Conservation (phyloP, 2,888 invertebrate genomes). For the Microchrysa polita region DNA sequence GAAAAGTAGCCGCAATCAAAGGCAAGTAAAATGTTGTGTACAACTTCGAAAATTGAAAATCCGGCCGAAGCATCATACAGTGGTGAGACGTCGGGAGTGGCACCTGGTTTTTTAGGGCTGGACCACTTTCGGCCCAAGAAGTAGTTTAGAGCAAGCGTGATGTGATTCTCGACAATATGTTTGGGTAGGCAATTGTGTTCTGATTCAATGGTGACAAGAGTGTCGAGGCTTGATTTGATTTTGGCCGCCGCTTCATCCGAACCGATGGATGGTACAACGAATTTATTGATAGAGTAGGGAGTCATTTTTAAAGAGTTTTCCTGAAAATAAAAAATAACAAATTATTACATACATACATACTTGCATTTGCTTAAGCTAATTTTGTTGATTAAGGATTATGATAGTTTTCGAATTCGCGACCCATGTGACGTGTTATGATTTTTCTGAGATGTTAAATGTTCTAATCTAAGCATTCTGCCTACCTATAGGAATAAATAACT, state of each 20-base stretch:
- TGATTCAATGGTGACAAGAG: conserved; percentile 38
- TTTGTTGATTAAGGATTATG: no score
- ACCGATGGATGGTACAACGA: conserved; percentile 9
- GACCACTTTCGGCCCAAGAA: neutral
- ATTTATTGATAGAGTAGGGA: conserved; percentile 27
- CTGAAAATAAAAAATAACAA: conserved; percentile 7
- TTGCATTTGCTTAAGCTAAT: neutral
- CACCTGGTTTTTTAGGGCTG: conserved; percentile 14
- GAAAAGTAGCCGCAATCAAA: conserved; percentile 39
- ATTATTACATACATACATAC: neutral
- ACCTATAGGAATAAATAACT: no score
- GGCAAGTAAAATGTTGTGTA: conserved; percentile 29
- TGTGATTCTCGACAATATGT: conserved; percentile 25
- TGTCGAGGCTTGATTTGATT: conserved; percentile 11
- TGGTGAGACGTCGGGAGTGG: conserved; percentile 18
- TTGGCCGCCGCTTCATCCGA: conserved; percentile 21
- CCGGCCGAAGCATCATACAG: conserved; percentile 19
- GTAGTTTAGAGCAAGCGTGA: conserved; percentile 27
- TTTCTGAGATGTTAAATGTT: no score
- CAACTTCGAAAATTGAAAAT: conserved; percentile 41
- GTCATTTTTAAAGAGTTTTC: conserved; percentile 36
- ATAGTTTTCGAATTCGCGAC: no score
- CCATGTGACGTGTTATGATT: no score
- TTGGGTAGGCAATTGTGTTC: conserved; percentile 44
- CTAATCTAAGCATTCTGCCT: no score